Conservation (phyloP, 2,888 invertebrate species). For the Scaptomyza cyrtandrae region DNA sequence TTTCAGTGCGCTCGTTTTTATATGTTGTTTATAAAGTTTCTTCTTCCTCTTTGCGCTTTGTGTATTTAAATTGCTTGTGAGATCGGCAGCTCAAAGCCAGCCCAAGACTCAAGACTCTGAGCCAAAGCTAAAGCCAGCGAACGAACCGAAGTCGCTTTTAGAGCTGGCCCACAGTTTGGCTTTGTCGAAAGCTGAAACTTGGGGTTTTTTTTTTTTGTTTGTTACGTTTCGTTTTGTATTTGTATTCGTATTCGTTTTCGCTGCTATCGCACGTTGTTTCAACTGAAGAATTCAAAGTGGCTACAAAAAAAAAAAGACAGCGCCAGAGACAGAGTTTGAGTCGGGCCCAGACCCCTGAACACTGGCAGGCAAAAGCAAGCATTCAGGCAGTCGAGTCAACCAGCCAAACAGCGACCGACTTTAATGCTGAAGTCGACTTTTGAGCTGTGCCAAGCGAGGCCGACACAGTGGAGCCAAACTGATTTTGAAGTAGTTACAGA, state of each 20-base stretch:
- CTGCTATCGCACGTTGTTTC: conserved; percentile 69
- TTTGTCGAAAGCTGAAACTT: conserved; percentile 76
- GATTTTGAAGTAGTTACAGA: neutral
- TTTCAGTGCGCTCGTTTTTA: conserved; percentile 56
- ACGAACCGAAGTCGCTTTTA: conserved; percentile 18
- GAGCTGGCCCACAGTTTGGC: conserved; percentile 48
- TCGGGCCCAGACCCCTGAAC: conserved; percentile 60
- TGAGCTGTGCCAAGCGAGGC: conserved; percentile 56
- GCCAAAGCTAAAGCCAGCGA: conserved; percentile 16
- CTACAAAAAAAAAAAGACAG: conserved; percentile 31
- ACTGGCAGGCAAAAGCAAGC: conserved; percentile 22
- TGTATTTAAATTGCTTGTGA: conserved; percentile 78
- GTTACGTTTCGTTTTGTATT: conserved; percentile 45
- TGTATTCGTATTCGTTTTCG: conserved; percentile 52
- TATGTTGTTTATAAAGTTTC: conserved; percentile 69
- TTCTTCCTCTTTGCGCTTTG: conserved; percentile 73
- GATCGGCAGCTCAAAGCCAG: conserved; percentile 54
- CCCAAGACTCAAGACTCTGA: conserved; percentile 23
- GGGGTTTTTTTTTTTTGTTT: conserved; percentile 52
- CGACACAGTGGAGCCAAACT: conserved; percentile 57
- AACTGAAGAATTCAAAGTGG: conserved; percentile 75
- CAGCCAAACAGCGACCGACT: conserved; percentile 68
- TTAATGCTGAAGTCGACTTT: conserved; percentile 75
- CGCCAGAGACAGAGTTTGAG: conserved; percentile 39
- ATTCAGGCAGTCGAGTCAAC: conserved; percentile 24